Evolutionary conservation across 2,797 vertebrate genomes (phyloP).

Genomic region (Heteromormyrus szaboi): DNA sequence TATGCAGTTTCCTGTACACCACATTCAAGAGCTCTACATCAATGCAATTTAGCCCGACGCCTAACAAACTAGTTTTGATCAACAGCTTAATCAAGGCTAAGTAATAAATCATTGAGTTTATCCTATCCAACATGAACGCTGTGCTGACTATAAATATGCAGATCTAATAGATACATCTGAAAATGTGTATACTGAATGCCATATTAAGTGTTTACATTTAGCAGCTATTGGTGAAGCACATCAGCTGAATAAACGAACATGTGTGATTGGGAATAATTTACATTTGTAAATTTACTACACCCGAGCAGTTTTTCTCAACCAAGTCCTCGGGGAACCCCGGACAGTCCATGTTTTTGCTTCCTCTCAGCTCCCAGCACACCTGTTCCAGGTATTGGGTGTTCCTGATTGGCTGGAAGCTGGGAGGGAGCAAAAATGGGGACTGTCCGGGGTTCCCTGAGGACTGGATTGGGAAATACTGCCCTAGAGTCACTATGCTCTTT

Average conservation of each 20-base stretch:
- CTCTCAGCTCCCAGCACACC: neutral
- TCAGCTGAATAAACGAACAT: neutral
- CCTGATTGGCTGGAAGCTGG: neutral
- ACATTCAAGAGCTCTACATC: neutral
- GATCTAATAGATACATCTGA: neutral
- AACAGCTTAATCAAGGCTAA: neutral
- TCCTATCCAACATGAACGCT: neutral
- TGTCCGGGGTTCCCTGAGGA: neutral
- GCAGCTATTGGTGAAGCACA: neutral
- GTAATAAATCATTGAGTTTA: neutral
- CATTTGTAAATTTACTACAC: neutral
- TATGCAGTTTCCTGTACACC: neutral
- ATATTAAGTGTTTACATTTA: neutral
- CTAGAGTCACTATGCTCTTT: neutral
- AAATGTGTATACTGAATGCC: neutral
- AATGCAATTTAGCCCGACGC: neutral
- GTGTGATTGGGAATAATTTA: neutral
- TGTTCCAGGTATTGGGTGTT: neutral
- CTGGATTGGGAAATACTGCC: neutral
- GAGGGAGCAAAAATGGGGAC: neutral
- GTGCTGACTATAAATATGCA: neutral
- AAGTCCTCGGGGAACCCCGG: neutral
- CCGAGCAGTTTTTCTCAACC: neutral
- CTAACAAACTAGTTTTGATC: neutral
- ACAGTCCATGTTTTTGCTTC: neutral